phyloP scores from a whole-genome alignment of 2,797 vertebrate genomes.

The Sebastes minor region DNA sequence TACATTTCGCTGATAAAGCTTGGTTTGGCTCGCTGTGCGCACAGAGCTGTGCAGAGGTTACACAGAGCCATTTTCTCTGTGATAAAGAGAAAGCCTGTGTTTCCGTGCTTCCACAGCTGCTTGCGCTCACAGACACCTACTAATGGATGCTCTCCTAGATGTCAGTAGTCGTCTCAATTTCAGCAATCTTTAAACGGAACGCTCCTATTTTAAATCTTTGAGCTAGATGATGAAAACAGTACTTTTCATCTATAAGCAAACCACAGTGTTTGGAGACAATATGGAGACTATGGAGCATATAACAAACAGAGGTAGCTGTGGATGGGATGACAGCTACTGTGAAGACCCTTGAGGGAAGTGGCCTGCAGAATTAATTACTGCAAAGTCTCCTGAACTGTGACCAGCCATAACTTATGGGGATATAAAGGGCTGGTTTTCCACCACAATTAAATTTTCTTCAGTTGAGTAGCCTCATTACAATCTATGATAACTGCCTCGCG shows the following conservation, averaged over 20 bases:
- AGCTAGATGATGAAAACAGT: constrained; percentile 24
- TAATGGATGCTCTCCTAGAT: constrained; percentile 42
- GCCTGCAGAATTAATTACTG: constrained; percentile 60
- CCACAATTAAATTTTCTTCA: constrained; percentile 2
- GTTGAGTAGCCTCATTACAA: constrained; percentile 15
- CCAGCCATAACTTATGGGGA: constrained; percentile 35
- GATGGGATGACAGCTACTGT: constrained; percentile 34
- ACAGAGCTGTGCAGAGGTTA: constrained; percentile 37
- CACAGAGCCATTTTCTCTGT: constrained; percentile 32
- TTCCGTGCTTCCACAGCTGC: constrained; percentile 20
- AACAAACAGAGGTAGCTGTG: constrained; percentile 18
- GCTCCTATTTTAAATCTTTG: constrained; percentile 27
- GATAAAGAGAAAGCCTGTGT: constrained; percentile 33
- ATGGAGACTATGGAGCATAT: background rate
- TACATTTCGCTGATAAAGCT: constrained; percentile 57
- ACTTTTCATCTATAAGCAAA: constrained; percentile 19
- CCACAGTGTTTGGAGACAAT: constrained; percentile 20
- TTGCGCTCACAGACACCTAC: constrained; percentile 31
- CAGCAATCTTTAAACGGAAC: constrained; percentile 33
- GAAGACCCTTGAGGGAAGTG: constrained; percentile 41
- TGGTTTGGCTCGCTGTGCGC: constrained; percentile 36
- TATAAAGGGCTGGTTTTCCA: constrained; percentile 14
- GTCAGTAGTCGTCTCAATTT: constrained; percentile 34
- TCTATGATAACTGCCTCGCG: background rate
- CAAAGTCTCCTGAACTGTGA: constrained; percentile 54